Evolutionary conservation across 1,140 invertebrate genomes (phyloP), one percentile per base, ranked within the genome.

Genomic region (Dufourea novaeangliae): DNA sequence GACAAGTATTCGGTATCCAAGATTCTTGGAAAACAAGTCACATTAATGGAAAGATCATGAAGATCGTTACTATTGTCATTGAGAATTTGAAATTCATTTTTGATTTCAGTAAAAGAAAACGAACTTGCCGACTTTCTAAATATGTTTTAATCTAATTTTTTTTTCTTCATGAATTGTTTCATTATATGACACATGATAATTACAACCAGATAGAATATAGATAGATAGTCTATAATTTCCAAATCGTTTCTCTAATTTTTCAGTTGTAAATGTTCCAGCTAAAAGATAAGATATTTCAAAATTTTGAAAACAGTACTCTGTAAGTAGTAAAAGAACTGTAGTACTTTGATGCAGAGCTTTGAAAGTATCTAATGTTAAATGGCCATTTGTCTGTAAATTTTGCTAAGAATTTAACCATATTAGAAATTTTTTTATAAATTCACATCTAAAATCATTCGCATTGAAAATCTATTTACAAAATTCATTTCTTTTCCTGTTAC

Each of bases 351-450:
- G 39, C 20, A 41, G 12, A 63, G 37, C 61, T 44, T 63, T 44
- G 37, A 39, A 63, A 63, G 61, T 63, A 39, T 63, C 61, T 63
- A 37, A 11, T 22, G 61, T 41, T 44, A 63, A 63, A 41, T 63
- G 32, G 20, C 34, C 61, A 44, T 63, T 27, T 44, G 34, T 32
- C 27, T 59, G 1, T 59, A 59, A 59, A 32, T 29, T 37, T 59
- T 59, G 10, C 57, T 27, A 59, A 29, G 32, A 44, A 63, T 63
- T 27, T 39, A 63, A 44, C 61, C 61, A 41, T 39, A 22, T 39
- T 63, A 63, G 22, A 63, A 39, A 63, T 63, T 44, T 37, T 32
- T 63, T 44, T 63, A 39, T 39, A 63, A 41, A 63, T 37, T 39
- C 20, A 41, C 20, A 39, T 39, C 61, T 37, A 39, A 39, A 37